Base-by-base conservation (phyloP, 2,113 vertebrate species). In the Capra hircus region DNA sequence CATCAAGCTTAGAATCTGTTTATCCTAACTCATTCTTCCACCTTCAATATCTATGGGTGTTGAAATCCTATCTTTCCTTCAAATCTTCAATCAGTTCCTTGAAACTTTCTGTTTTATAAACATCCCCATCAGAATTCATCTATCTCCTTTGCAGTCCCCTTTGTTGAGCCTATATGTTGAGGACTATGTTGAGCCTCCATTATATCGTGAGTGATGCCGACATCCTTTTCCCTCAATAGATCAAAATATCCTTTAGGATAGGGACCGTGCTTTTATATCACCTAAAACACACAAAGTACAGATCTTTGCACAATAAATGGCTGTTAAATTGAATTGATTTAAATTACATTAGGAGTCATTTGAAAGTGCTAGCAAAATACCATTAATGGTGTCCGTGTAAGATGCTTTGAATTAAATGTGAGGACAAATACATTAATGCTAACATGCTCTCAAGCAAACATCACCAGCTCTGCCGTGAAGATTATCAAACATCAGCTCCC, bases 361-460 rank as follows among this genome's bases (percentile, higher is more conserved):
- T 97, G 95, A 91, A 98, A 97, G 96, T 91, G 88, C 94, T 97
- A 95, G 95, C 45, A 97, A 97, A 98, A 96, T 97, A 95, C 95
- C 83, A 97, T 91, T 96, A 98, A 97, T 93, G 82, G 97, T 95
- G 88, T 93, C 95, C 50, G 28, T 96, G 88, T 90, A 96, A 97
- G 96, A 97, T 81, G 64, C 92, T 95, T 94, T 94, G 60, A 97
- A 96, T 98, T 97, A 98, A 97, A 96, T 98, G 95, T 96, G 96
- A 98, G 86, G 88, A 97, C 97, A 97, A 98, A 98, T 98, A 96
- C 91, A 95, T 97, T 97, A 97, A 97, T 98, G 88, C 71, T 96
- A 97, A 98, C 94, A 74, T 89, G 92, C 78, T 97, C 88, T 96
- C 97, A 97, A 90, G 94, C 83, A 98, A 98, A 97, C 91, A 98